These are phyloP conservation scores for Eupelmus urozonus DNA, from an alignment of 2,888 invertebrate species.

Conservation along the genomic window DNA sequence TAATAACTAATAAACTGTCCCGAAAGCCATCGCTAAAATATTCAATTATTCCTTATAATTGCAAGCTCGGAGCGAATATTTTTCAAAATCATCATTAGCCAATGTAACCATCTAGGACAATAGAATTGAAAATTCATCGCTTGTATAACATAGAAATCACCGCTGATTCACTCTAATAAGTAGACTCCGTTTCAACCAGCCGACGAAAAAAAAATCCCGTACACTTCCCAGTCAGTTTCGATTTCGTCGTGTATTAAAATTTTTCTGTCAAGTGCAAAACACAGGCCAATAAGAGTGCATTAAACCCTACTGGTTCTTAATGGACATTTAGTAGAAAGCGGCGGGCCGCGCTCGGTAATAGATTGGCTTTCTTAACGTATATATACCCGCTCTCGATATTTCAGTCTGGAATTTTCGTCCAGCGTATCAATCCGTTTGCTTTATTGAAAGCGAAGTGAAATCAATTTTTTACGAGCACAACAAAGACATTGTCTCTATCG, in stretches of 20 bases:
- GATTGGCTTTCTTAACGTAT: conserved; percentile 35
- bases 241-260: neutral
- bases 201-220: neutral
- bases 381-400: conserved; percentile 29
- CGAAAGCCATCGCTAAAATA: conserved; percentile 18
- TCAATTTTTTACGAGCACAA: conserved; percentile 22
- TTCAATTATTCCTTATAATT: conserved; percentile 31
- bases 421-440: conserved; percentile 28
- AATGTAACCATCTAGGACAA: conserved; percentile 6
- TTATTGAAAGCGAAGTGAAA: conserved; percentile 40
- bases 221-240: neutral
- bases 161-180: neutral
- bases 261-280: conserved; percentile 17
- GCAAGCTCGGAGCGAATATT: neutral
- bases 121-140: conserved; percentile 20
- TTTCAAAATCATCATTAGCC: conserved; percentile 14
- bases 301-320: conserved; percentile 45
- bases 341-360: neutral
- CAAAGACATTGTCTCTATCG: conserved; percentile 38
- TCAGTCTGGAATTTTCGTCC: conserved; percentile 43
- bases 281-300: conserved; percentile 29
- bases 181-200: too few species aligned
- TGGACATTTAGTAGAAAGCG: conserved; percentile 53
- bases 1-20: conserved; percentile 17
- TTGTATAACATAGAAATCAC: neutral